Percentiles rank a stretch among this genome's conserved stretches.
phyloP scores from a whole-genome alignment of 1,140 invertebrate genomes.

The Drosophila prosaltans region DNA sequence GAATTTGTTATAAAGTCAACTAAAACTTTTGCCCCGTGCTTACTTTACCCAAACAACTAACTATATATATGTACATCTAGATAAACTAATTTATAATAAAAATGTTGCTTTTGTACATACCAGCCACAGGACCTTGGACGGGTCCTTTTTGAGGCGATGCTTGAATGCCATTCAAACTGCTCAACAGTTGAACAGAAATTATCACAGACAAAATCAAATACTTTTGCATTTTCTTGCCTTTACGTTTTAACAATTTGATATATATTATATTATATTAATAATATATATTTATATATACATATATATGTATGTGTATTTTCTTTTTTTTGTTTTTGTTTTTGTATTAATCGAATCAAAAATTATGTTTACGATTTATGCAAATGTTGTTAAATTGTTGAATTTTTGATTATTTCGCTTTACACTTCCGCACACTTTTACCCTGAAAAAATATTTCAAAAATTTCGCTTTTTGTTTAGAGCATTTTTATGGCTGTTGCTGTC shows the following conservation, averaged over 20 bases:
- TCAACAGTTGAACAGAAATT: conserved; percentile 68
- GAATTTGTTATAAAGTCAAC: background rate
- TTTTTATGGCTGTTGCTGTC: conserved; percentile 21
- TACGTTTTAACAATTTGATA: conserved; percentile 3
- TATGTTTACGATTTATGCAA: conserved; percentile 24
- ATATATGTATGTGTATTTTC: conserved; percentile 11
- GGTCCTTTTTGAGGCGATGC: conserved; percentile 58
- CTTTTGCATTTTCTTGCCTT: conserved; percentile 65
- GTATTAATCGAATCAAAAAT: conserved; percentile 7
- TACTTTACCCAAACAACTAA: background rate
- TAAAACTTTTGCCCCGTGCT: background rate
- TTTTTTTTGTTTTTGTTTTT: conserved; percentile 12
- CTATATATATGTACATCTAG: background rate
- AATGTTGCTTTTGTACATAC: conserved; percentile 37
- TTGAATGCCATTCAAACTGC: conserved; percentile 61
- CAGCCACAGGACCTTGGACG: conserved; percentile 61
- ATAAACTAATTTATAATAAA: too few relatives aligned
- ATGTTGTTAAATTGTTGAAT: conserved; percentile 32
- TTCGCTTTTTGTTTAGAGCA: conserved; percentile 53
- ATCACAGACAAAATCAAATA: conserved; percentile 79
- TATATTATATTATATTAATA: too few relatives aligned
- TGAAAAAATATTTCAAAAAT: conserved; percentile 47
- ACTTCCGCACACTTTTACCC: conserved; percentile 62
- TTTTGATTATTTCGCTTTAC: conserved; percentile 28
- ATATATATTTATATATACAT: background rate